Conservation (phyloP, 2,888 invertebrate species). For the Caenorhabditis auriculariae region DNA sequence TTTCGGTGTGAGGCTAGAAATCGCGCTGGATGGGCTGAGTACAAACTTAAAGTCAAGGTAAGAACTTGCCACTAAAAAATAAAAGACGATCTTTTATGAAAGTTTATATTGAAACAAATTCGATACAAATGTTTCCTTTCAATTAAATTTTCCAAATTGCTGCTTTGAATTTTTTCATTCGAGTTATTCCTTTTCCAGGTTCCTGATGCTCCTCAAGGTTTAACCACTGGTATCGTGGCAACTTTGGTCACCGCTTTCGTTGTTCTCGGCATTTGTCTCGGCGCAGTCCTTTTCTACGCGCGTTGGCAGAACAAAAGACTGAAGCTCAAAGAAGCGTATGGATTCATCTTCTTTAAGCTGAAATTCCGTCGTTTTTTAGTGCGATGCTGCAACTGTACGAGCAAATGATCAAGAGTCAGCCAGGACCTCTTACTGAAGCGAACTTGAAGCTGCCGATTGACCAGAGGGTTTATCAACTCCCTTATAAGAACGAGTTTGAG, state of each 20-base stretch:
- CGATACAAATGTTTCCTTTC: no score
- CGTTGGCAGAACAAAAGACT: conserved; percentile 6
- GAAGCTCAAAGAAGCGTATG: conserved; percentile 9
- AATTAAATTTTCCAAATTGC: background rate
- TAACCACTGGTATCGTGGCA: background rate
- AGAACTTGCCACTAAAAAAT: background rate
- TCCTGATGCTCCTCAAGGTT: background rate
- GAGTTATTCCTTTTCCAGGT: background rate
- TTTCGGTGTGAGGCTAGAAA: conserved; percentile 71
- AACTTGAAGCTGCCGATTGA: conserved; percentile 27
- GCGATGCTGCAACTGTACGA: conserved; percentile 27
- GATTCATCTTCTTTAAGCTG: background rate
- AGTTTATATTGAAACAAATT: no score
- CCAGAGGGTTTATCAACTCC: conserved; percentile 22
- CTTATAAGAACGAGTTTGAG: conserved; percentile 25
- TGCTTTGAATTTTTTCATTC: conserved; percentile 1
- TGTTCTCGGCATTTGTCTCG: conserved; percentile 5
- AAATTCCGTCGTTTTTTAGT: conserved; percentile 11
- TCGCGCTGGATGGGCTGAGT: conserved; percentile 74
- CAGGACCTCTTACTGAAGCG: conserved; percentile 9
- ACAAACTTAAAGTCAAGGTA: conserved; percentile 21
- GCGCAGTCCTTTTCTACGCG: conserved; percentile 4
- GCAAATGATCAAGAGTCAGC: conserved; percentile 17
- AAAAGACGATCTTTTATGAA: no score
- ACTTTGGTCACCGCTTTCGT: background rate